Conservation (phyloP, 2,888 invertebrate species). For the Nasonovia ribisnigri region DNA sequence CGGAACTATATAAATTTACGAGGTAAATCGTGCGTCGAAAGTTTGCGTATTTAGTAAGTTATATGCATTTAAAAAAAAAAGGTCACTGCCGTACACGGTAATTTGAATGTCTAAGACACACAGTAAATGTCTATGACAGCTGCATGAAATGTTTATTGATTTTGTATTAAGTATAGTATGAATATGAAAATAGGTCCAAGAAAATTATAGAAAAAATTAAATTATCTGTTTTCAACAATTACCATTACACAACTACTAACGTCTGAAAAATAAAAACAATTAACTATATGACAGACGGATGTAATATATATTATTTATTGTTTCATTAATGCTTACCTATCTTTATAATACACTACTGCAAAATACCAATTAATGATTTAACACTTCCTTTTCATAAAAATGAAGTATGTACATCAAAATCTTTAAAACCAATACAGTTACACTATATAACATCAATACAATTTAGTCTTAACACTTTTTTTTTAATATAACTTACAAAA, state of each 20-base stretch:
- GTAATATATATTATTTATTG: not conserved
- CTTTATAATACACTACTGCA: not conserved
- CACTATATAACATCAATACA: not conserved
- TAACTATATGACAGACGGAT: not conserved
- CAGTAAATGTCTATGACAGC: not conserved
- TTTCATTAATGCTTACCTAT: not conserved
- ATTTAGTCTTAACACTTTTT: not conserved
- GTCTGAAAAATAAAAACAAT: not conserved
- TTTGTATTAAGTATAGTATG: not conserved
- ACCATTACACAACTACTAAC: too few species aligned
- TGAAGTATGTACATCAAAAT: not conserved
- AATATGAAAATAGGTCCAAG: not conserved
- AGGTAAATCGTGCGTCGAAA: not conserved
- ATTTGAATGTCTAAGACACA: not conserved
- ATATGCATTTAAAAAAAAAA: not conserved
- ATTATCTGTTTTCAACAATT: not conserved
- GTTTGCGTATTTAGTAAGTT: not conserved
- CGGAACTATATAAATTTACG: not conserved
- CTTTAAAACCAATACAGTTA: not conserved
- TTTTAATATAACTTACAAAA: not conserved
- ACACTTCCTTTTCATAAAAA: not conserved
- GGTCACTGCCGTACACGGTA: not conserved
- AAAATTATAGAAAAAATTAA: not conserved
- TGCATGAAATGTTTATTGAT: not conserved
- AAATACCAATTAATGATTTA: not conserved